Evolutionary conservation across 2,888 invertebrate genomes (phyloP).

Genomic region (Itoplectis maculator): DNA sequence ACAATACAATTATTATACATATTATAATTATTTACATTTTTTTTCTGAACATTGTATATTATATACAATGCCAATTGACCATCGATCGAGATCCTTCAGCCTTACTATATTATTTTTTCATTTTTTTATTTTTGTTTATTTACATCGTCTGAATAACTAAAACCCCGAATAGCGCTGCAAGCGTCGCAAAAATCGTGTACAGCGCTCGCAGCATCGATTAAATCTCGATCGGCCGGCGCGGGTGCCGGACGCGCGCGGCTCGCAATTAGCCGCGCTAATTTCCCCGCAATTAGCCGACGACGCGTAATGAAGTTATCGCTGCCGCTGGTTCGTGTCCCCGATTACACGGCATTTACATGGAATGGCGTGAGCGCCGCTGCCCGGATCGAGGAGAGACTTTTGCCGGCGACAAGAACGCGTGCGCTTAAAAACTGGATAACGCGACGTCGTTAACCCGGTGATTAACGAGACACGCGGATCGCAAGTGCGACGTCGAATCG

Average conservation of each 20-base stretch:
- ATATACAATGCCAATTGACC: too few species aligned
- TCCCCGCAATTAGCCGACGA: constrained; percentile 76
- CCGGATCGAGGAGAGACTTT: constrained; percentile 17
- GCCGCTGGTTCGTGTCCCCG: constrained; percentile 77
- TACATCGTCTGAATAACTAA: constrained; percentile 15
- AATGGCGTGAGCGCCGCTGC: constrained; percentile 72
- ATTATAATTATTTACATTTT: too few species aligned
- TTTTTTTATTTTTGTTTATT: too few species aligned
- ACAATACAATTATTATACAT: too few species aligned
- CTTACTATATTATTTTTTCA: too few species aligned
- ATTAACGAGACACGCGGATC: constrained; percentile 71
- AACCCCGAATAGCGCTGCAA: constrained; percentile 12
- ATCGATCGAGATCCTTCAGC: too few species aligned
- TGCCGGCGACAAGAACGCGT: constrained; percentile 60
- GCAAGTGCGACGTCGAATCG: constrained; percentile 28
- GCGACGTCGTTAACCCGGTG: constrained; percentile 73
- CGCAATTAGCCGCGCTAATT: constrained; percentile 80
- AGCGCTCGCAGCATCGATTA: constrained; percentile 74
- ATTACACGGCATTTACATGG: constrained; percentile 81
- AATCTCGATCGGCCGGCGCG: constrained; percentile 77
- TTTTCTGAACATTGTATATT: too few species aligned
- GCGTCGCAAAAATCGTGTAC: constrained; percentile 26
- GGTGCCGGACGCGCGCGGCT: constrained; percentile 66
- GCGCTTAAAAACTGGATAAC: constrained; percentile 69
- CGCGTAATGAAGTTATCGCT: constrained; percentile 81